Conservation (phyloP, 2,888 invertebrate genomes). For the Lepidonotus clava region DNA sequence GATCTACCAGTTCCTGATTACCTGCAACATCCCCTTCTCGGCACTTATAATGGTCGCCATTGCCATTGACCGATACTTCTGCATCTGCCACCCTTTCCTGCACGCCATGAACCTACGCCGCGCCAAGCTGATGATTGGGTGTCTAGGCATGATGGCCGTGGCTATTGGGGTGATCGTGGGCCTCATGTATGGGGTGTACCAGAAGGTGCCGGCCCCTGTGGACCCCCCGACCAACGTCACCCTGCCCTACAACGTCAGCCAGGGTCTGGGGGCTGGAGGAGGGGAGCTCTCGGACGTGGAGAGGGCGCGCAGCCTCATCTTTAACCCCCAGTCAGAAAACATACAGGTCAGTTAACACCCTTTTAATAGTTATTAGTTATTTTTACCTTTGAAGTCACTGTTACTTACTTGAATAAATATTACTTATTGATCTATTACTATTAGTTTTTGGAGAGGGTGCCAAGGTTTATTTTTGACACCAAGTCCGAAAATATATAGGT, state of each 20-base stretch:
- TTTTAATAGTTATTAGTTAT: too few species aligned
- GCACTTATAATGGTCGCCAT: constrained; percentile 74
- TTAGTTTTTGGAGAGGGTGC: too few species aligned
- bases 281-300: constrained; percentile 27
- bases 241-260: background rate
- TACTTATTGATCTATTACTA: too few species aligned
- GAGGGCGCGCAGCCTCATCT: background rate
- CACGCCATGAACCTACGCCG: constrained; percentile 71
- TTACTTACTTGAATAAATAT: too few species aligned
- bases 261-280: background rate
- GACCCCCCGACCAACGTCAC: background rate
- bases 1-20: constrained; percentile 74
- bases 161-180: constrained; percentile 72
- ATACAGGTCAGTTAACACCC: background rate
- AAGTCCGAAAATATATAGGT: too few species aligned
- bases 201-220: background rate
- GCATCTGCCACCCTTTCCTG: constrained; percentile 75
- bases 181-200: constrained; percentile 68
- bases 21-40: constrained; percentile 75
- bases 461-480: too few species aligned
- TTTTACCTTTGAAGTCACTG: too few species aligned
- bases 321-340: background rate
- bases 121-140: constrained; percentile 67
- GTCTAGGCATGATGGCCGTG: constrained; percentile 70
- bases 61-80: constrained; percentile 72